These are phyloP conservation scores for Fulmarus glacialis DNA, from an alignment of 2,113 vertebrate genomes.

Conservation along the genomic window DNA sequence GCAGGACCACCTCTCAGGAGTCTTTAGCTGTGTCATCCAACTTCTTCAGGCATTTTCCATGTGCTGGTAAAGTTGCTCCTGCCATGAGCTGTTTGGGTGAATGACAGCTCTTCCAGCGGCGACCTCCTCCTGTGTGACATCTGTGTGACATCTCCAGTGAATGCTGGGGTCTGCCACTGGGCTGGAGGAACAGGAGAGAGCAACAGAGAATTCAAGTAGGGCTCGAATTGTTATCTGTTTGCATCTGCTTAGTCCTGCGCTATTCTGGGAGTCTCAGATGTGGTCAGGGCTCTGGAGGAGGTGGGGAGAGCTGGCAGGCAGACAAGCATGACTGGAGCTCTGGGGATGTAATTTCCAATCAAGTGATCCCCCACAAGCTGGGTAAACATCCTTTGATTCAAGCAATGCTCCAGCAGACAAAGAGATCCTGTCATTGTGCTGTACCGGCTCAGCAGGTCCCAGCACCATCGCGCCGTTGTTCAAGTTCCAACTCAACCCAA, in stretches of 20 bases:
- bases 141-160: neutral
- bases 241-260: neutral
- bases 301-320: constrained; percentile 14
- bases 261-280: constrained; percentile 25
- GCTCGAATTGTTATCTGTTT: neutral
- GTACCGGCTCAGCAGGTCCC: neutral
- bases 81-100: neutral
- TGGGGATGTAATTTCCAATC: neutral
- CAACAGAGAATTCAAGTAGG: neutral
- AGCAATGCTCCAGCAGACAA: neutral
- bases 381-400: neutral
- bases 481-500: neutral
- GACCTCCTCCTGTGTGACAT: accelerated
- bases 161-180: neutral
- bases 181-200: neutral
- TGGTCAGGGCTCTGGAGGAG: constrained; percentile 11
- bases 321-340: neutral
- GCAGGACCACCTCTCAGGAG: neutral
- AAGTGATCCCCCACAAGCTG: constrained; percentile 4
- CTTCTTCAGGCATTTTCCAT: neutral
- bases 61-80: neutral
- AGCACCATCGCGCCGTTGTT: accelerated
- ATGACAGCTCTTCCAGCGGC: neutral
- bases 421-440: neutral
- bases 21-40: neutral